Evolutionary conservation across 2,888 invertebrate genomes (phyloP).

Genomic region (Deilephila elpenor): DNA sequence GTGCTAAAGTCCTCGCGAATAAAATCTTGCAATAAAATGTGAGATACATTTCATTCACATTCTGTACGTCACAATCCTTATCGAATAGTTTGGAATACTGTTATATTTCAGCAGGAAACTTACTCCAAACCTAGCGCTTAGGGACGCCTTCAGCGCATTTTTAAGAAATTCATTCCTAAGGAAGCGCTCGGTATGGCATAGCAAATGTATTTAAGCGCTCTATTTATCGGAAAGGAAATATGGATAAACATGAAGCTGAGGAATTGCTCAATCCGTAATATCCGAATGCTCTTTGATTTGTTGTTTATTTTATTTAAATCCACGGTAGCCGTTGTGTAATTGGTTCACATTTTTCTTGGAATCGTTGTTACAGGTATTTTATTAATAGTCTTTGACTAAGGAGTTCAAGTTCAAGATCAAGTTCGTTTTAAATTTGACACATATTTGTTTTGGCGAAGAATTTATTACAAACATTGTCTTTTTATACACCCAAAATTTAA

Average conservation of each 20-base stretch:
- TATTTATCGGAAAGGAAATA: conserved; percentile 11
- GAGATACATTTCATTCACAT: no score
- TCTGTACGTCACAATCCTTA: neutral
- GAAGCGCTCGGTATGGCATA: neutral
- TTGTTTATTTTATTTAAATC: neutral
- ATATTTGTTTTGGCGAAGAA: no score
- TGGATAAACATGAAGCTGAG: conserved; percentile 8
- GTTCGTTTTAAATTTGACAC: no score
- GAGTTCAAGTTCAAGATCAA: no score
- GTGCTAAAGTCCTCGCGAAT: neutral
- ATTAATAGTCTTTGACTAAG: no score
- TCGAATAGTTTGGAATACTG: conserved; percentile 13
- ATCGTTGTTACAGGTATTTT: no score
- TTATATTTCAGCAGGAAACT: neutral
- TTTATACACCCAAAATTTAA: no score
- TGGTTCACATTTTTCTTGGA: no score
- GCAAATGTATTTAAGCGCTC: conserved; percentile 9
- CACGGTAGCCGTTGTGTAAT: neutral
- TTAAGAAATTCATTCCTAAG: neutral
- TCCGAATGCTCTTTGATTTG: neutral
- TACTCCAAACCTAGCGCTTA: neutral
- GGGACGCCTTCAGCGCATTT: neutral
- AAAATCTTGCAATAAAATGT: neutral
- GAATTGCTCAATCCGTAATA: neutral
- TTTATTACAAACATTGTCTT: no score